Base-by-base conservation (phyloP, 2,797 vertebrate species). In the Periparus ater region DNA sequence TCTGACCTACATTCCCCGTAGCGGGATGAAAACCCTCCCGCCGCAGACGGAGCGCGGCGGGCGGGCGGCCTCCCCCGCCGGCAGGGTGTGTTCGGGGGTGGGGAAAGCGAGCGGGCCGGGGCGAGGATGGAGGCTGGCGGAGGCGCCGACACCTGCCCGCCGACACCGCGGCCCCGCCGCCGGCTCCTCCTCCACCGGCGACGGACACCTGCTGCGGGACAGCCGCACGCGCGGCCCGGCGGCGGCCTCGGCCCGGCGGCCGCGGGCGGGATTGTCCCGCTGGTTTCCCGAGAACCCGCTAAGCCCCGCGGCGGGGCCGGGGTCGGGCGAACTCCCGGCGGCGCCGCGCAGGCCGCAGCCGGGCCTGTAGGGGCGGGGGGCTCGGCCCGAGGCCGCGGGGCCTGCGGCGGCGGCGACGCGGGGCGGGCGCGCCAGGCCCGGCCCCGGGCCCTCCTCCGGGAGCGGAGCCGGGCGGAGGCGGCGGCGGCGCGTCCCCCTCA, bases 31-130 rank as follows among this genome's bases (percentile, higher is more conserved):
- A 81, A 4, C 70, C 85, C 93, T 29, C 91, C 93, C 93, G 90
- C 72, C 40, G 80, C 84, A 67, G 72, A 75, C 71, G 17, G 66
- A 76, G 60, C 53, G 53, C 57, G 30, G 68, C 58, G 68, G 61
- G 67, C 66, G 63, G 32, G 66, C 26, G 88, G 88, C 88, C 92
- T 65, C 85, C 88, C 80, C 88, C 90, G 55, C 47, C 81, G 34
- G 50, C 92, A 86, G 88, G 89, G 84, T 91, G 93, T 86, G 95
- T 85, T 92, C 81, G 44, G 91, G 92, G 94, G 90, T 86, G 94
- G 92, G 55, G 92, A 94, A 91, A 91, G 63, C 50, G 40, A 92
- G 72, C 84, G 15, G 87, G 83, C 57, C 87, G 58, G 40, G 75
- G 57, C 9, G 70, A 79, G 85, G 95, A 77, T 83, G 88, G 66